Evolutionary conservation across 1,140 invertebrate genomes (phyloP).

Genomic region (Hypothenemus hampei): DNA sequence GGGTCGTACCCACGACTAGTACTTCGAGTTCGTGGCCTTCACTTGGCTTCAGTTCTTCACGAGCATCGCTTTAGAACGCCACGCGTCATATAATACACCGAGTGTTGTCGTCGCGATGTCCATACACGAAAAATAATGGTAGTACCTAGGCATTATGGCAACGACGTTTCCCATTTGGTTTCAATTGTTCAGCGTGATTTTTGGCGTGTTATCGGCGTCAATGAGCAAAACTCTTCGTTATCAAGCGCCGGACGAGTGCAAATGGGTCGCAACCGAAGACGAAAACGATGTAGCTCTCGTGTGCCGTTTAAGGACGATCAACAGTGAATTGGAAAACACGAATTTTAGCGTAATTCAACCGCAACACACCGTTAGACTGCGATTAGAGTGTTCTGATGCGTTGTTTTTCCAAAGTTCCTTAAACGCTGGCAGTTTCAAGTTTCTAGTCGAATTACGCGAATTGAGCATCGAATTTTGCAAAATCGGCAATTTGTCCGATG

Average conservation of each 20-base stretch:
- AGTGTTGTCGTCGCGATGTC: too few species aligned
- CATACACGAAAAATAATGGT: too few species aligned
- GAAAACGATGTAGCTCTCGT: conserved; percentile 67
- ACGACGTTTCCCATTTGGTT: conserved; percentile 47
- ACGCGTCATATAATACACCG: too few species aligned
- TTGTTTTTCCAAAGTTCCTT: conserved; percentile 84
- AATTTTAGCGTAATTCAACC: conserved; percentile 85
- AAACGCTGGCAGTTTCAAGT: conserved; percentile 75
- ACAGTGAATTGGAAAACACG: conserved; percentile 83
- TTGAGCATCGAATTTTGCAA: conserved; percentile 87
- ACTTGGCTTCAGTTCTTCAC: conserved; percentile 17
- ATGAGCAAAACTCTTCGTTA: conserved; percentile 66
- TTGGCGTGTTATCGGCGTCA: conserved; percentile 63
- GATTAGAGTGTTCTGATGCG: conserved; percentile 77
- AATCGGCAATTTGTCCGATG: conserved; percentile 79
- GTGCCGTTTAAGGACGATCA: conserved; percentile 77
- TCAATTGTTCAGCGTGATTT: conserved; percentile 59
- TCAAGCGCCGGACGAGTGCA: conserved; percentile 80
- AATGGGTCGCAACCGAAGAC: conserved; percentile 65
- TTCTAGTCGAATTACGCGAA: conserved; percentile 73
- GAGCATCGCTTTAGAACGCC: conserved; percentile 7
- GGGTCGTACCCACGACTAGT: conserved; percentile 11
- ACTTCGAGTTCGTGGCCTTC: conserved; percentile 26
- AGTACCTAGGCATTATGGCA: conserved; percentile 34
- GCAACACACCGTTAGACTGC: conserved; percentile 75